phyloP scores from a whole-genome alignment of 2,113 vertebrate species.

The Caretta caretta region DNA sequence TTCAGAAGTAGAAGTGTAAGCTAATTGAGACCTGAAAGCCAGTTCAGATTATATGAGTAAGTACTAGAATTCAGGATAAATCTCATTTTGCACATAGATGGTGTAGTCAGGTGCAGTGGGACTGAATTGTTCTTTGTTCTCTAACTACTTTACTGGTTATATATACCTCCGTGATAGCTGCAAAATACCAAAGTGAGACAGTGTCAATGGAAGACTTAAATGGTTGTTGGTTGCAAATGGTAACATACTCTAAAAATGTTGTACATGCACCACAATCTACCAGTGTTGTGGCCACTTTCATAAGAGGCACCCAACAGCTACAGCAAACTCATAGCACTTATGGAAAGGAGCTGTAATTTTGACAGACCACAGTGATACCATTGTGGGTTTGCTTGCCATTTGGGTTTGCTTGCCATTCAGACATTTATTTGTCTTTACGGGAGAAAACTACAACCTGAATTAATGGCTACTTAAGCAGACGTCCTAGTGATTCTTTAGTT shows the following conservation, averaged over 20 bases:
- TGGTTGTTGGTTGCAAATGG: not conserved
- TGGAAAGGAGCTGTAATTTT: not conserved
- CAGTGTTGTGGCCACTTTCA: not conserved
- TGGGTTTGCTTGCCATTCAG: not conserved
- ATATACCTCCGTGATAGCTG: not conserved
- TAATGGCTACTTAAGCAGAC: conserved; percentile 25
- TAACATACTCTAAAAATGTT: not conserved
- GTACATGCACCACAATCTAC: not conserved
- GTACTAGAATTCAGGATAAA: not conserved
- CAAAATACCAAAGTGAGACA: not conserved
- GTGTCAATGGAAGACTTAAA: not conserved
- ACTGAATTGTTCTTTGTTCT: not conserved
- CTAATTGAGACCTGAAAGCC: not conserved
- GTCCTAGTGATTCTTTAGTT: not conserved
- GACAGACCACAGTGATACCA: not conserved
- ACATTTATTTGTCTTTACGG: not conserved
- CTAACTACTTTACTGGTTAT: not conserved
- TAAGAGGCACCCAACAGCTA: not conserved
- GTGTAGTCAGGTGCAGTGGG: not conserved
- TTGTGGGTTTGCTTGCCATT: not conserved
- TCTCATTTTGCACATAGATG: not conserved
- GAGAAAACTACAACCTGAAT: not conserved
- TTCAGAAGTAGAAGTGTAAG: not conserved
- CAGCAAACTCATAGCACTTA: not conserved
- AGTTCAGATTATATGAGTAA: not conserved